phyloP scores from a whole-genome alignment of 2,888 invertebrate genomes.

The Eristalinus aeneus region DNA sequence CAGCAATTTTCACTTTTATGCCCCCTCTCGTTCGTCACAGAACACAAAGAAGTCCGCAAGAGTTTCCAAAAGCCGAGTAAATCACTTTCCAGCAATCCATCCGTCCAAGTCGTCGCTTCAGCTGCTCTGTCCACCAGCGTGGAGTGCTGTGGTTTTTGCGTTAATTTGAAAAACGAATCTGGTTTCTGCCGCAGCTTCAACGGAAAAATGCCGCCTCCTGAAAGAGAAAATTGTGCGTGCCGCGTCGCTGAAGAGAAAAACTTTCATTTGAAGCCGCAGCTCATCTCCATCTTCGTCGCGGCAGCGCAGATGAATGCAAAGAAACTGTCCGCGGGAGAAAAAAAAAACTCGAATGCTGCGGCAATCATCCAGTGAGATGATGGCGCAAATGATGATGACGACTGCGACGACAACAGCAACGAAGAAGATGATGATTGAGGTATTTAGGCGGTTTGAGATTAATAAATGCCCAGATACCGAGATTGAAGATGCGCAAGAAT shows the following conservation, averaged over 20 bases:
- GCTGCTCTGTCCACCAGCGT: constrained; percentile 28
- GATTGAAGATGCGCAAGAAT: constrained; percentile 67
- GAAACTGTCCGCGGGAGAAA: background rate
- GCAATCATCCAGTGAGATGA: constrained; percentile 61
- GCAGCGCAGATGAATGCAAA: constrained; percentile 7
- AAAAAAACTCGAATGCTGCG: constrained; percentile 40
- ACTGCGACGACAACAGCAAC: constrained; percentile 39
- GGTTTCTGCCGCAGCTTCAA: constrained; percentile 43
- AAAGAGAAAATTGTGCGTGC: constrained; percentile 65
- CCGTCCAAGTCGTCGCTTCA: constrained; percentile 15
- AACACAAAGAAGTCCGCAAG: constrained; percentile 22
- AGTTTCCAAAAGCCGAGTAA: constrained; percentile 44
- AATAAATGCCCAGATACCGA: constrained; percentile 68
- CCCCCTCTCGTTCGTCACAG: background rate
- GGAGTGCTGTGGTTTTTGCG: constrained; percentile 55
- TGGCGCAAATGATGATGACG: constrained; percentile 61
- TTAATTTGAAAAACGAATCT: constrained; percentile 68
- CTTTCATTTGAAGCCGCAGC: constrained; percentile 46
- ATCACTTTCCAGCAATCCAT: constrained; percentile 52
- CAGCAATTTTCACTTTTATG: constrained; percentile 49
- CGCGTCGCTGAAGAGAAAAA: constrained; percentile 2
- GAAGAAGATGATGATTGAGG: constrained; percentile 68
- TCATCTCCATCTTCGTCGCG: constrained; percentile 9
- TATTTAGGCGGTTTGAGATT: constrained; percentile 70
- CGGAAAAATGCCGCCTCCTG: constrained; percentile 37